phyloP scores from a whole-genome alignment of 2,888 invertebrate species.

The Deroplatys truncata region DNA sequence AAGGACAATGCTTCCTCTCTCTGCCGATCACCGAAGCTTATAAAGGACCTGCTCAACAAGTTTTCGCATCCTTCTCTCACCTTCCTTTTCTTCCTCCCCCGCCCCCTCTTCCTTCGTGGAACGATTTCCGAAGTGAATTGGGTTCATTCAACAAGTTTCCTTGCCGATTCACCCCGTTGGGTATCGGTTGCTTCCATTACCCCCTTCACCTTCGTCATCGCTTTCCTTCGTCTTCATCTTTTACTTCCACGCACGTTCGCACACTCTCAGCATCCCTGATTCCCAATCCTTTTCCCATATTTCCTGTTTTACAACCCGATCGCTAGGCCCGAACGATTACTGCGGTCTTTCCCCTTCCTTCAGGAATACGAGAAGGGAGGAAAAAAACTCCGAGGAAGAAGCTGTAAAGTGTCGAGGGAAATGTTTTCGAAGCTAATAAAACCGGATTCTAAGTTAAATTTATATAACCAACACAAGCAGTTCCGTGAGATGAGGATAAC shows the following conservation, averaged over 20 bases:
- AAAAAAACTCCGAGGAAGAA: background rate
- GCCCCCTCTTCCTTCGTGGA: slow-evolving; percentile 7
- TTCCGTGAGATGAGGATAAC: background rate
- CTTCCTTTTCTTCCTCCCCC: background rate
- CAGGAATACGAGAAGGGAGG: background rate
- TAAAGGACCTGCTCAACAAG: slow-evolving; percentile 11
- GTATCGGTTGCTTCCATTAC: slow-evolving; percentile 14
- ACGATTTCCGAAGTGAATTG: slow-evolving; percentile 31
- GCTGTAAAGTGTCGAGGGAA: background rate
- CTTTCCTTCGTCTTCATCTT: background rate
- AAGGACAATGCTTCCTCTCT: background rate
- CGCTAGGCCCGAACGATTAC: slow-evolving; percentile 4
- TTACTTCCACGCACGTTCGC: background rate
- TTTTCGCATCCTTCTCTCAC: background rate
- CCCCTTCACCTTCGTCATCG: background rate
- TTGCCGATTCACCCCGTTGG: slow-evolving; percentile 23
- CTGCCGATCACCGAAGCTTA: background rate
- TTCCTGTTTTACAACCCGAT: slow-evolving; percentile 10
- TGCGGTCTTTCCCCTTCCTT: background rate
- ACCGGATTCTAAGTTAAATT: background rate
- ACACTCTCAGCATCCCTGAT: background rate
- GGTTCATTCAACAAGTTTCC: slow-evolving; percentile 29
- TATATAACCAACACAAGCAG: background rate
- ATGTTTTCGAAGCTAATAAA: background rate
- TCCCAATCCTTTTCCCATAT: slow-evolving; percentile 7